Evolutionary conservation across 2,888 invertebrate genomes (phyloP).

Genomic region (Drosophila quinaria): DNA sequence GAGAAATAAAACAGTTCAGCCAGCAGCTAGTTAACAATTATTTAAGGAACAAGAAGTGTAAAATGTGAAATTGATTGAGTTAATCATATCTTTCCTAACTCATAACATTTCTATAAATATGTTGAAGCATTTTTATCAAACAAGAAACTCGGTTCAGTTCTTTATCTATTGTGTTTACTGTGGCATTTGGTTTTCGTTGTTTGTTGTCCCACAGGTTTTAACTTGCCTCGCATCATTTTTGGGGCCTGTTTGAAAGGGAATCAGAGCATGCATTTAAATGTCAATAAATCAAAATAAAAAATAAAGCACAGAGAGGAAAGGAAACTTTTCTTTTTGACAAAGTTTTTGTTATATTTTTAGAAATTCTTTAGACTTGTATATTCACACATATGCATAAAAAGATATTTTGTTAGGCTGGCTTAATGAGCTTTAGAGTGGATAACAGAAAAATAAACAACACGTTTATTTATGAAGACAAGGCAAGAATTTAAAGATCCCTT

Average conservation of each 20-base stretch:
- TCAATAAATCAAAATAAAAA: slow-evolving; percentile 79
- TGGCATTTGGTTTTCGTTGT: slow-evolving; percentile 2
- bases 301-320: background rate
- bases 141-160: background rate
- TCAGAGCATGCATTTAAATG: slow-evolving; percentile 62
- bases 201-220: slow-evolving; percentile 13
- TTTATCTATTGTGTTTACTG: slow-evolving; percentile 10
- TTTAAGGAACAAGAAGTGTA: slow-evolving; percentile 46
- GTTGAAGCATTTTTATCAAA: background rate
- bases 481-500: background rate
- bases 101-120: background rate
- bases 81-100: no score
- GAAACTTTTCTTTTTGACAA: slow-evolving; percentile 40
- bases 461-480: slow-evolving; percentile 49
- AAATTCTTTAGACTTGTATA: slow-evolving; percentile 28
- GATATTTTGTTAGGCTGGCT: slow-evolving; percentile 40
- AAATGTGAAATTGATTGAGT: slow-evolving; percentile 15
- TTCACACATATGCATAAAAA: slow-evolving; percentile 1
- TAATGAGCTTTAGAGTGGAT: slow-evolving; percentile 64
- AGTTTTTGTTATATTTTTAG: slow-evolving; percentile 33
- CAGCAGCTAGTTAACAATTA: slow-evolving; percentile 33
- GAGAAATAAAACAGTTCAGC: background rate
- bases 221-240: slow-evolving; percentile 1
- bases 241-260: slow-evolving; percentile 6
- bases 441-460: slow-evolving; percentile 59